Evolutionary conservation across 2,888 invertebrate species (phyloP).

Genomic region (Desoria tigrina): DNA sequence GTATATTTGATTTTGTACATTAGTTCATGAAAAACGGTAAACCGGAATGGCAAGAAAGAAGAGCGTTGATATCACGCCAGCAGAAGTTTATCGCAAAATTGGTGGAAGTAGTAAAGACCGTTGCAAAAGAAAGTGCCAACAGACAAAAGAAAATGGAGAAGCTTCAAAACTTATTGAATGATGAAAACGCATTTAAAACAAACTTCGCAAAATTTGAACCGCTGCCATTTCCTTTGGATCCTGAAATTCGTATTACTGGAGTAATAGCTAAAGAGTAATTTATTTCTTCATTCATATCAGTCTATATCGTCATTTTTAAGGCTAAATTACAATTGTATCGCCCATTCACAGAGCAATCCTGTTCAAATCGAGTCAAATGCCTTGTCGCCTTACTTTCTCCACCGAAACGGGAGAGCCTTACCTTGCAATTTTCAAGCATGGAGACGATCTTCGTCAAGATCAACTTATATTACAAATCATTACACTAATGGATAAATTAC

Average conservation of each 20-base stretch:
- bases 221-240: conserved; percentile 92
- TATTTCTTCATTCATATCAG: too few species aligned
- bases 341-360: conserved; percentile 69
- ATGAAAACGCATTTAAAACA: conserved; percentile 75
- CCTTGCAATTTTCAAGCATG: conserved; percentile 95
- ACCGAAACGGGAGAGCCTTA: conserved; percentile 65
- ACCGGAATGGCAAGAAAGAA: conserved; percentile 71
- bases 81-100: conserved; percentile 89
- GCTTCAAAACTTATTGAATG: conserved; percentile 78
- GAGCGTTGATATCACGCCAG: conserved; percentile 77
- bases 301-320: background rate
- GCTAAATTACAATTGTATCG: background rate
- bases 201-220: conserved; percentile 89
- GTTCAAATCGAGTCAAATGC: conserved; percentile 96
- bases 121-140: conserved; percentile 87
- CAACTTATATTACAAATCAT: conserved; percentile 97
- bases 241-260: conserved; percentile 81
- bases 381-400: conserved; percentile 62
- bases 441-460: conserved; percentile 96
- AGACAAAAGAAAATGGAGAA: conserved; percentile 88
- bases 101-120: conserved; percentile 81
- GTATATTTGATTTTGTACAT: conserved; percentile 19
- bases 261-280: conserved; percentile 78
- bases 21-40: conserved; percentile 61
- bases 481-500: conserved; percentile 92